Conservation (phyloP, 2,888 invertebrate genomes). For the Leptogaster cylindrica region DNA sequence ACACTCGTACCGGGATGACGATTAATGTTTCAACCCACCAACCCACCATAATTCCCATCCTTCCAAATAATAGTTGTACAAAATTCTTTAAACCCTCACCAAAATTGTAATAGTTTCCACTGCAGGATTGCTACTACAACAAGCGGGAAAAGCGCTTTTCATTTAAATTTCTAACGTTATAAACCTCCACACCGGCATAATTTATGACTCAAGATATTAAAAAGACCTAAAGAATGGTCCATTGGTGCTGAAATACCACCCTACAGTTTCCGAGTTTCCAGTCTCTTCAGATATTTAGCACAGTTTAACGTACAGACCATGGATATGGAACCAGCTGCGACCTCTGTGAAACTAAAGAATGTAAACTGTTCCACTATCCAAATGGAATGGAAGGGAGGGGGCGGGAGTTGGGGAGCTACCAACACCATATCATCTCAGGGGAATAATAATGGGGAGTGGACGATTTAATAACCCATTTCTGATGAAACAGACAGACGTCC, state of each 20-base stretch:
- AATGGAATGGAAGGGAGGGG: background rate
- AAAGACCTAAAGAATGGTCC: constrained; percentile 36
- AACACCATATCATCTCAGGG: constrained; percentile 1
- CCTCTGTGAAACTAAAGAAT: background rate
- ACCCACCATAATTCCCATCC: no score
- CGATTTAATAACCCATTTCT: constrained; percentile 36
- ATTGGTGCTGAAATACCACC: no score
- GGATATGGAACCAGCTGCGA: background rate
- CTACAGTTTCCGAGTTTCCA: constrained; percentile 16
- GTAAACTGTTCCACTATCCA: background rate
- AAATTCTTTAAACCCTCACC: background rate
- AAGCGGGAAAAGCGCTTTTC: constrained; percentile 29
- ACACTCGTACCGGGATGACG: constrained; percentile 1
- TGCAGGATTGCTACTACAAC: no score
- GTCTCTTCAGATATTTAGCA: background rate
- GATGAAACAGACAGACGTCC: constrained; percentile 14
- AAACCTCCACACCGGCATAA: constrained; percentile 28
- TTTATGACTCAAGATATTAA: constrained; percentile 35
- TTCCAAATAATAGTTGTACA: no score
- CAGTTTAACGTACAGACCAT: background rate
- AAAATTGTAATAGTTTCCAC: constrained; percentile 15
- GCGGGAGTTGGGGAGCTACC: background rate
- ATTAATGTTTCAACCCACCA: no score
- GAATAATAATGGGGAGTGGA: constrained; percentile 16
- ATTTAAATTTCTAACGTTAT: constrained; percentile 28